A percentile compares a stretch with the other conserved stretches of the same genome.
Conservation (phyloP, 2,797 vertebrate genomes). For the Pempheris klunzingeri region DNA sequence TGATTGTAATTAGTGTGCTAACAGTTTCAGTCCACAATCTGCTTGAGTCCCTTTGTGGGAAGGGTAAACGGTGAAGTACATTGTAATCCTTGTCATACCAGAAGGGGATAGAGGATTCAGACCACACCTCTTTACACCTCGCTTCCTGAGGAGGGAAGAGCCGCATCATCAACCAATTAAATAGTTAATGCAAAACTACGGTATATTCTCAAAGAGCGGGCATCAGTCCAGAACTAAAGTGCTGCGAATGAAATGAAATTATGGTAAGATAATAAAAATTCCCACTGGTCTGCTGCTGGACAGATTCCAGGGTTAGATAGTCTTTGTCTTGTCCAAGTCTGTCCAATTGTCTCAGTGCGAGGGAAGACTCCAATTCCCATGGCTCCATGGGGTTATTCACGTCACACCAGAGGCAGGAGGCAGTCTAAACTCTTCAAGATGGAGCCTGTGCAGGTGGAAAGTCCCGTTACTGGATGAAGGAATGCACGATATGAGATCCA, state of each 20-base stretch:
- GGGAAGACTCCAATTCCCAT: conserved; percentile 86
- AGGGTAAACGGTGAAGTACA: conserved; percentile 60
- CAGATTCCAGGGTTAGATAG: conserved; percentile 76
- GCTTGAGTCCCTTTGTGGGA: conserved; percentile 55
- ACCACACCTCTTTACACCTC: conserved; percentile 59
- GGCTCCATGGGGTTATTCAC: conserved; percentile 79
- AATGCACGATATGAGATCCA: conserved; percentile 82
- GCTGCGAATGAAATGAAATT: conserved; percentile 84
- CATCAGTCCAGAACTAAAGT: conserved; percentile 86
- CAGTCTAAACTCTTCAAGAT: conserved; percentile 69
- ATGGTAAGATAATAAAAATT: conserved; percentile 75
- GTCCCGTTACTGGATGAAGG: conserved; percentile 77
- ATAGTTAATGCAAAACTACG: conserved; percentile 69
- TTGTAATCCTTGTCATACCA: conserved; percentile 63
- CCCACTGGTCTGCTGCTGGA: conserved; percentile 77
- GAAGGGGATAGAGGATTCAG: conserved; percentile 52
- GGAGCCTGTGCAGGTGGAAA: conserved; percentile 71
- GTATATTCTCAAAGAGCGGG: conserved; percentile 70
- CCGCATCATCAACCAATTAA: conserved; percentile 70
- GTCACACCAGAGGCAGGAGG: conserved; percentile 75
- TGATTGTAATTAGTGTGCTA: conserved; percentile 77
- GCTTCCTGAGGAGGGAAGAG: conserved; percentile 78
- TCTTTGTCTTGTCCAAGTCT: conserved; percentile 81
- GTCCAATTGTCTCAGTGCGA: conserved; percentile 85
- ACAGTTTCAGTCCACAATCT: conserved; percentile 70